These are phyloP conservation scores for Fundulus diaphanus DNA, from an alignment of 2,797 vertebrate genomes.

Conservation along the genomic window DNA sequence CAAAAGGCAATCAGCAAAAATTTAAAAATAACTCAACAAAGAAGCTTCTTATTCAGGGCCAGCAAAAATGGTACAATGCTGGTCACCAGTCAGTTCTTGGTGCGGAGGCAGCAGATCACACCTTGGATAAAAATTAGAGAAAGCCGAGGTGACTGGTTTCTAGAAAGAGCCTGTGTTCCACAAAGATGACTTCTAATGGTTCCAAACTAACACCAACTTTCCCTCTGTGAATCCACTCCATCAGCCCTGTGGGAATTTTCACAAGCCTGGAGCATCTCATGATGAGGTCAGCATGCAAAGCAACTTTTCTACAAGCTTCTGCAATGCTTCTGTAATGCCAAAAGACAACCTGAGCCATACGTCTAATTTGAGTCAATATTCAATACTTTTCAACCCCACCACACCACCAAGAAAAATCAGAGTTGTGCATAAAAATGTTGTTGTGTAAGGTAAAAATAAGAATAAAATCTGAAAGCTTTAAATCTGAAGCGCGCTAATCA, in stretches of 20 bases:
- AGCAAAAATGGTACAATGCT: not conserved
- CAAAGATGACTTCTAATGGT: not conserved
- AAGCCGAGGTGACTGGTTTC: not conserved
- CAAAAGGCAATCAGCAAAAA: not conserved
- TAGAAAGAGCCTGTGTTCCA: not conserved
- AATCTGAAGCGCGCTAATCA: not conserved
- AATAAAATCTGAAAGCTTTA: not conserved
- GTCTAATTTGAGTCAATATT: not conserved
- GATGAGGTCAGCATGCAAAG: not conserved
- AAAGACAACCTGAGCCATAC: not conserved
- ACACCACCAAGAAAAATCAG: not conserved
- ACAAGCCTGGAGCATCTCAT: not conserved
- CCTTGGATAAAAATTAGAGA: not conserved
- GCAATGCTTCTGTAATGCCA: not conserved
- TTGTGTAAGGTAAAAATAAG: not conserved
- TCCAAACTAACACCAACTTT: not conserved
- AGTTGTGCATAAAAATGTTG: not conserved
- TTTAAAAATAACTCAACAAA: too few relatives aligned
- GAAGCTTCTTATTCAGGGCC: not conserved
- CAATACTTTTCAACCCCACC: not conserved
- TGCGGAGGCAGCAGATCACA: not conserved
- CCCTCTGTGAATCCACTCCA: not conserved
- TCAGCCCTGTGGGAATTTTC: not conserved
- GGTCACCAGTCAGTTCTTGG: not conserved
- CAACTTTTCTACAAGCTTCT: too few relatives aligned